Evolutionary conservation across 1,140 invertebrate genomes (phyloP).

Genomic region (Drosophila saltans): DNA sequence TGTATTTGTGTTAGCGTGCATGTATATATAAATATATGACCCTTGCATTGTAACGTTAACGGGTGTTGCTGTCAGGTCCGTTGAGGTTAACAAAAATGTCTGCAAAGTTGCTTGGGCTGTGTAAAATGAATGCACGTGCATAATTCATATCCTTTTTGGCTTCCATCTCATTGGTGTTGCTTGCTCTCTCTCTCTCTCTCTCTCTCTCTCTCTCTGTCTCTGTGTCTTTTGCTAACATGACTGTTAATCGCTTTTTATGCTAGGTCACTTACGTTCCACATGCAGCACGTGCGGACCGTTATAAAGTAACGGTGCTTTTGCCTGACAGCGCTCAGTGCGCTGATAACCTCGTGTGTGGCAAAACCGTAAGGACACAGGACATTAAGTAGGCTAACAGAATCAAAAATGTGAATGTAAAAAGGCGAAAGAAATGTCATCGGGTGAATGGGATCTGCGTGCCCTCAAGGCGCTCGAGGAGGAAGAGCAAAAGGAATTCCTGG

Average conservation of each 20-base stretch:
- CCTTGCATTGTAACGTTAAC: slow-evolving; percentile 63
- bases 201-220: not conserved
- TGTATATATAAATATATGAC: slow-evolving; percentile 24
- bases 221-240: not conserved
- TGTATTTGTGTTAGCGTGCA: slow-evolving; percentile 27
- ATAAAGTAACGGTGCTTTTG: slow-evolving; percentile 61
- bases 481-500: slow-evolving; percentile 75
- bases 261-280: slow-evolving; percentile 77
- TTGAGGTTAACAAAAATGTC: slow-evolving; percentile 66
- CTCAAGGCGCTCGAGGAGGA: slow-evolving; percentile 81
- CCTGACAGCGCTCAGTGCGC: slow-evolving; percentile 53
- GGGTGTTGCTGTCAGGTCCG: slow-evolving; percentile 60
- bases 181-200: not conserved
- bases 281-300: slow-evolving; percentile 41
- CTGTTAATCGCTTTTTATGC: slow-evolving; percentile 25
- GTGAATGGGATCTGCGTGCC: slow-evolving; percentile 80
- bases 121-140: slow-evolving; percentile 61
- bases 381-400: not conserved
- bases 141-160: slow-evolving; percentile 52
- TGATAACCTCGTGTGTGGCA: slow-evolving; percentile 55
- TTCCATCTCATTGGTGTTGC: slow-evolving; percentile 1
- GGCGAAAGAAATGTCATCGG: slow-evolving; percentile 70
- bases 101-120: slow-evolving; percentile 59
- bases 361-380: slow-evolving; percentile 39
- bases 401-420: slow-evolving; percentile 34